Base-by-base conservation (phyloP, 2,113 vertebrate genomes). In the Channa maculata region DNA sequence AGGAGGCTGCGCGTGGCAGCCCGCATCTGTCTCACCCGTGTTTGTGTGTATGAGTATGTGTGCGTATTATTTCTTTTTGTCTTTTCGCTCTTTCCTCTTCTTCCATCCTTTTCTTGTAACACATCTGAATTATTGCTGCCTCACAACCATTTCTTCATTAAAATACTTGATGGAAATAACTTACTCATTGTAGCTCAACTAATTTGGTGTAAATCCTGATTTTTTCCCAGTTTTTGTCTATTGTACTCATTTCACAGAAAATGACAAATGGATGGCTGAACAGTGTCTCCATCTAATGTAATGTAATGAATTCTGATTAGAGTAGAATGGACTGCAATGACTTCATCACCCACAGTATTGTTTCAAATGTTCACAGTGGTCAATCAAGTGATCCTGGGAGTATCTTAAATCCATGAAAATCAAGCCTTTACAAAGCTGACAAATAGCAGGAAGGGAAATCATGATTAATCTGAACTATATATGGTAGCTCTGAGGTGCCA, bases 21-120 rank as follows among this genome's bases (percentile, higher is more conserved):
- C 64, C 80, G 85, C 86, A 87, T 86, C 86, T 88, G 88, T 81
- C 82, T 89, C 68, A 65, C 57, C 24, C 24, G 24, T 24, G 24
- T 24, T 24, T 71, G 43, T 71, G 38, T 80, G 64, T 76, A 49
- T 79, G 43, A 53, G 71, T 58, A 53, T 63, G 43, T 57, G 14
- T 43, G 63, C 4, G 2, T 51, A 7, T 33, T 51, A 49, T 55
- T 67, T 68, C 52, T 58, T 70, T 74, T 65, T 33, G 13, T 71
- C 36, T 65, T 58, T 61, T 55, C 51, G 2, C 53, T 39, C 43
- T 44, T 73, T 67, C n/a, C 5, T 24, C 39, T 9, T 11, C 49
- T 38, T 48, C 65, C 52, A 39, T 10, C 2, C 51, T 46, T 57
- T 36, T 8, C 50, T 51, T 9, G 49, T 48, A 71, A 74, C 79